These are phyloP conservation scores for Brevimyrus niger DNA, from an alignment of 2,113 vertebrate genomes.

Conservation along the genomic window DNA sequence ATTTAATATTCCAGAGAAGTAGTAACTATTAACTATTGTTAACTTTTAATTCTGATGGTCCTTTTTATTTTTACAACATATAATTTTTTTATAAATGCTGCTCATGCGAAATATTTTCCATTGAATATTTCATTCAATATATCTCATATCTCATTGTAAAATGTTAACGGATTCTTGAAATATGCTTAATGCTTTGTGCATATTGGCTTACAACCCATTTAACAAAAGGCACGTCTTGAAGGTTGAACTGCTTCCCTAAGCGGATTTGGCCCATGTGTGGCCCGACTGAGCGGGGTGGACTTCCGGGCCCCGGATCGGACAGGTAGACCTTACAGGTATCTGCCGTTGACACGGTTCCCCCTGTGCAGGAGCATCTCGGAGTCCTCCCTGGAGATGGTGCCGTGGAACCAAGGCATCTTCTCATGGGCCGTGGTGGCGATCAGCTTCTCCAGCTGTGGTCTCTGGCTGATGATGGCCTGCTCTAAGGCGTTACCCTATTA, in stretches of 20 bases:
- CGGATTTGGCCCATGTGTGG: background rate
- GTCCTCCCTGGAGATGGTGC: conserved; percentile 72
- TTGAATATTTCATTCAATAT: background rate
- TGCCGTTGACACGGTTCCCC: conserved; percentile 69
- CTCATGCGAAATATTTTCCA: background rate
- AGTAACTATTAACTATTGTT: background rate
- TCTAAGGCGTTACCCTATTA: conserved; percentile 81
- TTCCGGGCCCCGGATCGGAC: background rate
- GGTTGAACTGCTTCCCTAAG: background rate
- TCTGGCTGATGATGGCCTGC: conserved; percentile 95
- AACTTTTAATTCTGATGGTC: background rate
- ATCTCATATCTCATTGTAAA: background rate
- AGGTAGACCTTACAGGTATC: conserved; percentile 77
- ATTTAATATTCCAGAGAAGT: background rate
- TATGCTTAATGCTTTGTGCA: background rate
- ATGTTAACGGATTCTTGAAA: background rate
- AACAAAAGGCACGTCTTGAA: background rate
- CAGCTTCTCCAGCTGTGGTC: conserved; percentile 87
- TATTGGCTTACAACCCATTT: background rate
- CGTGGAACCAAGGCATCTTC: conserved; percentile 95
- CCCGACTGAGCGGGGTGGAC: background rate
- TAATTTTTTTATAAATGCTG: background rate
- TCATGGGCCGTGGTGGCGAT: conserved; percentile 92
- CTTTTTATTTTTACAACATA: background rate
- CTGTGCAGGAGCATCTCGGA: conserved; percentile 75